phyloP scores from a whole-genome alignment of 1,140 invertebrate genomes.

The Maniola jurtina region DNA sequence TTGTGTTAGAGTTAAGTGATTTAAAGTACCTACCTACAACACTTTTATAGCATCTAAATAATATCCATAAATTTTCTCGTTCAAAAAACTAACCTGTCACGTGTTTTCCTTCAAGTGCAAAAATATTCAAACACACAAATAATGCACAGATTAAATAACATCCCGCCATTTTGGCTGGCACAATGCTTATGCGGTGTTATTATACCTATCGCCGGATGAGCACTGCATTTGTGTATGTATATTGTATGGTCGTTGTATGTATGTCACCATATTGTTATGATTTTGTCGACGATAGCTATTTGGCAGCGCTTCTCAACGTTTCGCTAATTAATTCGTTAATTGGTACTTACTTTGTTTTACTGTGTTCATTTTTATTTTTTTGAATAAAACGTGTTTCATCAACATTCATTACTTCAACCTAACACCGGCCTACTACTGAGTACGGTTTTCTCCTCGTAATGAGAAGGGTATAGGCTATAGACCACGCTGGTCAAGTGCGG shows the following conservation, averaged over 20 bases:
- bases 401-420: no score
- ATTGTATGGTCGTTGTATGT: slow-evolving; percentile 15
- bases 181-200: slow-evolving; percentile 9
- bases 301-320: slow-evolving; percentile 41
- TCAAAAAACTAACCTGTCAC: slow-evolving; percentile 16
- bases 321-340: slow-evolving; percentile 1
- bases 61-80: neutral
- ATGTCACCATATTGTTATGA: slow-evolving; percentile 46
- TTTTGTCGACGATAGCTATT: slow-evolving; percentile 37
- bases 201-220: slow-evolving; percentile 14
- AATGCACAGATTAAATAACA: neutral
- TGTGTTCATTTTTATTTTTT: no score
- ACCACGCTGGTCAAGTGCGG: no score
- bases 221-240: slow-evolving; percentile 19
- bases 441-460: no score
- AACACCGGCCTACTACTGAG: no score
- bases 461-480: no score
- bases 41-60: no score
- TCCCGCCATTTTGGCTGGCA: neutral
- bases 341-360: neutral
- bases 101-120: slow-evolving; percentile 6
- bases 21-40: no score
- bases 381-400: no score
- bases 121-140: slow-evolving; percentile 14
- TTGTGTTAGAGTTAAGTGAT: no score